Conservation (phyloP, 2,888 invertebrate genomes). For the Zonitis immaculata region DNA sequence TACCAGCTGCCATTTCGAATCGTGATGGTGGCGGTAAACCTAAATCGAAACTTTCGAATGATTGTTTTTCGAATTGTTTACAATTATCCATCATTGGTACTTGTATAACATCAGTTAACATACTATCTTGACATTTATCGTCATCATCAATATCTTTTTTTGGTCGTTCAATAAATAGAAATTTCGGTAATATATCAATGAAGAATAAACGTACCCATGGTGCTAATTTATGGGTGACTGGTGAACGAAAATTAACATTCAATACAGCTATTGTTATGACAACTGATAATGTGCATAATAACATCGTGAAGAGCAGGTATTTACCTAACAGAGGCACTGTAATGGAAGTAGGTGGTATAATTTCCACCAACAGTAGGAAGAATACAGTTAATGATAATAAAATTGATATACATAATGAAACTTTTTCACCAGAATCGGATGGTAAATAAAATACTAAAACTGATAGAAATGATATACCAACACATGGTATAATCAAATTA, state of each 20-base stretch:
- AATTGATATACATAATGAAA: conserved; percentile 92
- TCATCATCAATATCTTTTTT: conserved; percentile 73
- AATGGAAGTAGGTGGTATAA: conserved; percentile 90
- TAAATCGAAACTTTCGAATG: conserved; percentile 52
- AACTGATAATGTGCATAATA: conserved; percentile 87
- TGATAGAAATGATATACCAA: conserved; percentile 94
- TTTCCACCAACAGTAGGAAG: conserved; percentile 88
- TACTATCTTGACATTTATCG: conserved; percentile 48
- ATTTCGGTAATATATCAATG: conserved; percentile 78
- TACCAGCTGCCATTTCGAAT: conserved; percentile 63
- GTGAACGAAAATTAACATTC: conserved; percentile 89
- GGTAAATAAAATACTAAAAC: conserved; percentile 97
- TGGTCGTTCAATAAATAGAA: conserved; percentile 84
- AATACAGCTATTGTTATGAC: conserved; percentile 91
- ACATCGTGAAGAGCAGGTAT: conserved; percentile 92
- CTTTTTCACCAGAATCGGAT: conserved; percentile 96
- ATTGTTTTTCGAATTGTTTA: conserved; percentile 60
- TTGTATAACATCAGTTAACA: conserved; percentile 67
- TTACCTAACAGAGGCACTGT: conserved; percentile 89
- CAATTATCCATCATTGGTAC: conserved; percentile 62
- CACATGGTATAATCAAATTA: conserved; percentile 95
- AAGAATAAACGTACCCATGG: conserved; percentile 87
- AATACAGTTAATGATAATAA: conserved; percentile 90
- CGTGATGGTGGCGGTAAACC: conserved; percentile 43
- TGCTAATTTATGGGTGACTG: conserved; percentile 87